These are phyloP conservation scores for Cossypha heuglini DNA, from an alignment of 2,797 vertebrate genomes.

Conservation along the genomic window DNA sequence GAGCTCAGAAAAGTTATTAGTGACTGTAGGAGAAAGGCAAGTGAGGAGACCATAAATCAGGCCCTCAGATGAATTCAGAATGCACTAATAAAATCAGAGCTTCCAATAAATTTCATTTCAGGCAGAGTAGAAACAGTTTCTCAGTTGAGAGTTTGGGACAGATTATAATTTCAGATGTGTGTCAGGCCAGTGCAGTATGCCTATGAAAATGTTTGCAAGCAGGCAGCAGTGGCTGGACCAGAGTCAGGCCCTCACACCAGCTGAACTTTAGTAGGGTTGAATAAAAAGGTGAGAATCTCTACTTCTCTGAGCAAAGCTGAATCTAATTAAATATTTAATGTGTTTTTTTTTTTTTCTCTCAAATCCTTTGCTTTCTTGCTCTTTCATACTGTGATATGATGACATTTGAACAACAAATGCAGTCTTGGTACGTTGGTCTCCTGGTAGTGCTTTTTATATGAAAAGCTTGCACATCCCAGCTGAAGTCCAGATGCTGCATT, in stretches of 20 bases:
- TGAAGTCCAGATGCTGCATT: conserved; percentile 58
- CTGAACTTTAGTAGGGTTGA: background rate
- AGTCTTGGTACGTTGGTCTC: conserved; percentile 19
- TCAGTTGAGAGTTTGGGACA: background rate
- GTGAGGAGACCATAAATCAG: conserved; percentile 28
- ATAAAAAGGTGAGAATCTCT: background rate
- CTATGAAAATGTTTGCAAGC: background rate
- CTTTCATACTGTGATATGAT: conserved; percentile 14
- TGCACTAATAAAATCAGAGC: conserved; percentile 40
- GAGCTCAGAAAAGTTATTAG: background rate
- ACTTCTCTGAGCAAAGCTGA: background rate
- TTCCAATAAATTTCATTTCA: conserved; percentile 48
- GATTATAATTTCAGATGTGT: conserved; percentile 50
- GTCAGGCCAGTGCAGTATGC: background rate
- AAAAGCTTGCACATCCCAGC: conserved; percentile 12
- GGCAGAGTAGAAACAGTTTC: background rate
- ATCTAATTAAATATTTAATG: conserved; percentile 44
- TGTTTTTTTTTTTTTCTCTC: fast-evolving
- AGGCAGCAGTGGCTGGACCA: background rate
- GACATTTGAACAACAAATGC: conserved; percentile 59
- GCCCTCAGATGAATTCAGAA: conserved; percentile 6
- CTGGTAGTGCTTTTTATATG: conserved; percentile 11
- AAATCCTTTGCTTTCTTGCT: conserved; percentile 52
- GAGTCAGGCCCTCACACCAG: background rate
- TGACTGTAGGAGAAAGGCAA: background rate